Evolutionary conservation across 2,888 invertebrate species (phyloP), one percentile per base, ranked within the genome.

Genomic region (Cryptus armator): DNA sequence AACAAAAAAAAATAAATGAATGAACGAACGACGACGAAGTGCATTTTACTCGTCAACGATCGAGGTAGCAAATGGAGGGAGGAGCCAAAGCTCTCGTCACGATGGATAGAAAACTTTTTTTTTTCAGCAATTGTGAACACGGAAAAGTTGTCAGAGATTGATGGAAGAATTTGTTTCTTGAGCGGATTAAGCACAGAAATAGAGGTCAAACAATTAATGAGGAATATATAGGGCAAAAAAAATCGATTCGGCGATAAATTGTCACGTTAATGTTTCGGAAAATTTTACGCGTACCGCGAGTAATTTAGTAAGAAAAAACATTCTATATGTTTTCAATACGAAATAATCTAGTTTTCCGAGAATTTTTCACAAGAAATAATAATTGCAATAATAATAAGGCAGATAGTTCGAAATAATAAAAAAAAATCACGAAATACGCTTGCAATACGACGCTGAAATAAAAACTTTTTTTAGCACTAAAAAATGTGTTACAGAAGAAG

Each of bases 21-120:
- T 24, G 59, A 32, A n/a, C 10, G 44, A 44, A 44, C 59, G 72
- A 44, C 56, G 37, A 48, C 59, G 29, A 59, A 32, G 59, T 62
- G 62, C 29, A 71, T 79, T 79, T 79, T 68, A 53, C 78, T 70
- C 37, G 37, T 79, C 70, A 79, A 79, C 70, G 70, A 79, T 59
- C 78, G 78, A 79, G 59, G 70, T 32, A 59, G 59, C 12, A 71
- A 79, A 16, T 46, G 59, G 71, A 29, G 56, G 53, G 29, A 51
- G 46, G 32, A n/a, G 29, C 44, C 44, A 44, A 59, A 46, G 16
- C 46, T 48, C 16, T 51, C 29, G 12, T 7, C 12, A 62, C 29
- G 32, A 48, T 51, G 62, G 62, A 74, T 75, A 14, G 48, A 64
- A 75, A 37, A 24, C 9, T 7, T 53, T 56, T 32, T 74, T 74